Conservation (phyloP, 2,888 invertebrate genomes). For the Aproaerema taeniolella region DNA sequence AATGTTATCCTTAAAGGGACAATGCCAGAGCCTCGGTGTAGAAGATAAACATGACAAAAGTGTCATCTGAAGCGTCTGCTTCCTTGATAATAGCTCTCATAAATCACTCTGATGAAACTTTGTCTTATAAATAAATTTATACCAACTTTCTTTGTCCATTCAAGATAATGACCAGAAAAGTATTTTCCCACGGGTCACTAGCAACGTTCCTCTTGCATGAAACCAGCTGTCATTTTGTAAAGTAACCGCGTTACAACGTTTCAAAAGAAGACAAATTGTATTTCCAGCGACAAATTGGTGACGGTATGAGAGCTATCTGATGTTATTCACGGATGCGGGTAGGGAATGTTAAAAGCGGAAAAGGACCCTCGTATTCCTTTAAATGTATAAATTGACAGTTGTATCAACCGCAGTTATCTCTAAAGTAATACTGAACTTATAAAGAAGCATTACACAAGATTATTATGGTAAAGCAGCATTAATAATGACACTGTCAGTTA, state of each 20-base stretch:
- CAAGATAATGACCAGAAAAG: conserved; percentile 12
- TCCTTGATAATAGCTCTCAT: conserved; percentile 29
- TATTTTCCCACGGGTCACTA: conserved; percentile 17
- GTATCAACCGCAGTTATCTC: conserved; percentile 3
- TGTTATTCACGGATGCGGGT: conserved; percentile 15
- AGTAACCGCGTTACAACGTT: conserved; percentile 13
- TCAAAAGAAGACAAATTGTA: conserved; percentile 19
- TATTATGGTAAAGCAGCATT: conserved; percentile 1
- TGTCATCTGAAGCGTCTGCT: conserved; percentile 33
- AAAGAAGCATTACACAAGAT: background rate
- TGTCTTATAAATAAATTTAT: conserved; percentile 17
- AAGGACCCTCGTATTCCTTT: conserved; percentile 10
- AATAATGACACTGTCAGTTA: conserved; percentile 27
- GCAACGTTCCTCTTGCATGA: conserved; percentile 8
- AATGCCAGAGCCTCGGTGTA: conserved; percentile 31
- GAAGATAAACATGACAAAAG: conserved; percentile 33
- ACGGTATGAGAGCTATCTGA: conserved; percentile 16
- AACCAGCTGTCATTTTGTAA: conserved; percentile 15
- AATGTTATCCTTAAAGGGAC: conserved; percentile 29
- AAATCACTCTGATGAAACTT: conserved; percentile 29
- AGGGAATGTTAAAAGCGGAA: conserved; percentile 14
- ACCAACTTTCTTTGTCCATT: conserved; percentile 21
- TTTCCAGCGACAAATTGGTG: conserved; percentile 18
- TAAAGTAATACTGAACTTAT: background rate
- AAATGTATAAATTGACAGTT: conserved; percentile 12